These are phyloP conservation scores for Morone saxatilis DNA, from an alignment of 2,113 vertebrate species.

Conservation along the genomic window DNA sequence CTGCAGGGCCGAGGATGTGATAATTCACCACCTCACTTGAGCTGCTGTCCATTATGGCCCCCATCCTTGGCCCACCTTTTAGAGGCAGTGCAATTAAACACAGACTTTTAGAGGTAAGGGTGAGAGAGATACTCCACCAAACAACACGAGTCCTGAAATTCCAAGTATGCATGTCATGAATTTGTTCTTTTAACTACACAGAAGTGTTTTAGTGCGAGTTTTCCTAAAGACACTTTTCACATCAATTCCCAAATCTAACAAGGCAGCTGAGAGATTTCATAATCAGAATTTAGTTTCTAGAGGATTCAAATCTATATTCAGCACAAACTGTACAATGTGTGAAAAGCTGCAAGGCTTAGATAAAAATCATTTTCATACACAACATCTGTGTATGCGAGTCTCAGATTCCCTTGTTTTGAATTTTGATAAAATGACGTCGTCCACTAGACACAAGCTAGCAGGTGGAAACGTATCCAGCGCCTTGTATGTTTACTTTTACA, in stretches of 20 bases:
- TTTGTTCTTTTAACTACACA: background rate
- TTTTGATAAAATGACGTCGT: constrained; percentile 39
- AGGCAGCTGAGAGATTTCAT: background rate
- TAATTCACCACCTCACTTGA: background rate
- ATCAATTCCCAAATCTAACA: background rate
- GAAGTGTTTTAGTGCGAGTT: background rate
- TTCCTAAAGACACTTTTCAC: background rate
- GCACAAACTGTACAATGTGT: constrained; percentile 13
- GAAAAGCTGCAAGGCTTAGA: constrained; percentile 31
- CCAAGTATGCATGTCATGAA: background rate
- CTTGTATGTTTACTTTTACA: constrained; percentile 38
- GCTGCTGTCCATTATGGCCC: background rate
- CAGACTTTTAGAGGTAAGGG: background rate
- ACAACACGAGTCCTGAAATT: background rate
- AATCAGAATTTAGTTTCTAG: constrained; percentile 10
- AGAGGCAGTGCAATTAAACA: background rate
- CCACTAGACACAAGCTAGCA: constrained; percentile 36
- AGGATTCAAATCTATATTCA: constrained; percentile 7
- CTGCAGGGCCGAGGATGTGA: background rate
- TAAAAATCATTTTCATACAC: constrained; percentile 34
- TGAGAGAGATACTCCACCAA: background rate
- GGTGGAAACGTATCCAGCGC: constrained; percentile 3
- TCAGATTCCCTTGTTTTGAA: constrained; percentile 50
- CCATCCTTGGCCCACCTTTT: background rate
- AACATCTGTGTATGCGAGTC: constrained; percentile 18